Evolutionary conservation across 2,888 invertebrate genomes (phyloP).

Genomic region (Ephialtes manifestator): DNA sequence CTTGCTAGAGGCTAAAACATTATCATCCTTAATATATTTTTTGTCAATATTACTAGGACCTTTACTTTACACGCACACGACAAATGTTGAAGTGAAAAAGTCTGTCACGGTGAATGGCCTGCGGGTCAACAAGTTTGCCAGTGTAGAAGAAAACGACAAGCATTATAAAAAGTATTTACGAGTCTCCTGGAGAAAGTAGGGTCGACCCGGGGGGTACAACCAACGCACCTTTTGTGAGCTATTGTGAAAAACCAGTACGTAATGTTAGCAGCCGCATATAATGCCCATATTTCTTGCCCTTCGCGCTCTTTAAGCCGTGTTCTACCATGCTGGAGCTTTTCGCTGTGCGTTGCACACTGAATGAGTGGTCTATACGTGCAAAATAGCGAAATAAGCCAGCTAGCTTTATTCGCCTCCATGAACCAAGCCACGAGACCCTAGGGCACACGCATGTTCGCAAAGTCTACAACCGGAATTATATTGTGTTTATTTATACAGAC

Average conservation of each 20-base stretch:
- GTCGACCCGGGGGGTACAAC: neutral
- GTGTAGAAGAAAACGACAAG: neutral
- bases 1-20: too few relatives aligned
- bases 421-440: too few relatives aligned
- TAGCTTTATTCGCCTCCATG: neutral
- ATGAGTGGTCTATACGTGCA: neutral
- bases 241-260: conserved; percentile 10
- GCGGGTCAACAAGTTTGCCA: neutral
- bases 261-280: neutral
- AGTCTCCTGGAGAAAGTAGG: conserved; percentile 27
- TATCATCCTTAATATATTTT: too few relatives aligned
- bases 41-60: neutral
- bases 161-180: conserved; percentile 39
- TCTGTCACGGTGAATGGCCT: neutral
- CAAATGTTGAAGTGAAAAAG: neutral
- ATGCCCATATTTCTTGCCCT: neutral
- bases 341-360: neutral
- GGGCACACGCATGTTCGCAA: too few relatives aligned
- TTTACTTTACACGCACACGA: neutral
- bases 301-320: conserved; percentile 9
- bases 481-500: neutral
- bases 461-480: neutral
- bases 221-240: conserved; percentile 13
- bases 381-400: neutral
- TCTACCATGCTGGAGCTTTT: neutral